phyloP scores from a whole-genome alignment of 2,888 invertebrate genomes.

The Teleiodes luculella region DNA sequence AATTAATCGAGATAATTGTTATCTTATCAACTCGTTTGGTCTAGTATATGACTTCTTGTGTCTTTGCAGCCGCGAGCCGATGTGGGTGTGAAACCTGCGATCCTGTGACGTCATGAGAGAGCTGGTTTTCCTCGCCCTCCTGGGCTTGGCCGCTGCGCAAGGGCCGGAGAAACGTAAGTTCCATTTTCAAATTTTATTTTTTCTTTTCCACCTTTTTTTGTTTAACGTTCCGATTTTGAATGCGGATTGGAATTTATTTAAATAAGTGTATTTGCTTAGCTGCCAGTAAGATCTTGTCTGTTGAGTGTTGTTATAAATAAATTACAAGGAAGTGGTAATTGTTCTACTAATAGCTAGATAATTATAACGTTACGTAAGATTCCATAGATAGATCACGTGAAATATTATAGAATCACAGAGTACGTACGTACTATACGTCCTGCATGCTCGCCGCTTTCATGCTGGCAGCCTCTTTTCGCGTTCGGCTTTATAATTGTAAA shows the following conservation, averaged over 20 bases:
- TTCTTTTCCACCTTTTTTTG: background rate
- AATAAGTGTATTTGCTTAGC: background rate
- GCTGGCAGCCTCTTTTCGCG: no score
- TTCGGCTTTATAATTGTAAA: no score
- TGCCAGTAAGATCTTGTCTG: background rate
- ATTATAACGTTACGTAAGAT: background rate
- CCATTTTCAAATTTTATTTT: background rate
- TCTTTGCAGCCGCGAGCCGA: constrained; percentile 52
- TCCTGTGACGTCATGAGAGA: constrained; percentile 26
- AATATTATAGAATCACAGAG: background rate
- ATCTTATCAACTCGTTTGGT: constrained; percentile 52
- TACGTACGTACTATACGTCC: no score
- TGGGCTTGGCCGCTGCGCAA: constrained; percentile 43
- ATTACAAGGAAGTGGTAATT: background rate
- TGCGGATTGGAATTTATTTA: background rate
- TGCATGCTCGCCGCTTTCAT: no score
- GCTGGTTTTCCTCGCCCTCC: constrained; percentile 36
- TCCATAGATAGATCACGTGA: background rate
- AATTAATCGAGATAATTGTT: constrained; percentile 61
- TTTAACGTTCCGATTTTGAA: background rate
- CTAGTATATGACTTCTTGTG: constrained; percentile 45
- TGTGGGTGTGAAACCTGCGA: constrained; percentile 31
- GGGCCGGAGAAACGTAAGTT: constrained; percentile 59
- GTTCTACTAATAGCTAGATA: background rate
- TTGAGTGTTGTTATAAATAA: background rate